Evolutionary conservation across 1,140 invertebrate genomes (phyloP).

Genomic region (Drosophila nigromelanica): DNA sequence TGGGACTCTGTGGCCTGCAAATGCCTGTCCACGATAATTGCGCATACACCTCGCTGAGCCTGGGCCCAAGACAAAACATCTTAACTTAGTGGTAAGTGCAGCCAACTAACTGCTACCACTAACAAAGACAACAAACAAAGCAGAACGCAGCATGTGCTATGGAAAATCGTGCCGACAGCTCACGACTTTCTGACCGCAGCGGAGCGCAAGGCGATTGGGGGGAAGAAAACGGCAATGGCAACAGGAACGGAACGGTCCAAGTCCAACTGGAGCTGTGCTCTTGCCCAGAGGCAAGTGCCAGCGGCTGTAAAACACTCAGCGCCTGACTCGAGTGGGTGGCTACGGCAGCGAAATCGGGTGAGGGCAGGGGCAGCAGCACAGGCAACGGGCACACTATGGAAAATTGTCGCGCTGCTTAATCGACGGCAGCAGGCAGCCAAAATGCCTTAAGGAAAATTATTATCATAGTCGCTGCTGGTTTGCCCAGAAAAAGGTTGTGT

Average conservation of each 20-base stretch:
- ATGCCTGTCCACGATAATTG: slow-evolving; percentile 54
- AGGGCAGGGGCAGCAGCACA: slow-evolving; percentile 17
- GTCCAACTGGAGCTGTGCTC: slow-evolving; percentile 21
- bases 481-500: slow-evolving; percentile 67
- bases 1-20: slow-evolving; percentile 30
- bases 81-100: slow-evolving; percentile 82
- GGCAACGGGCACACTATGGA: slow-evolving; percentile 55
- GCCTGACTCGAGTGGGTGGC: slow-evolving; percentile 53
- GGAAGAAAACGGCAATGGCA: neutral
- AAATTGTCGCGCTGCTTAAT: slow-evolving; percentile 80
- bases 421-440: slow-evolving; percentile 57
- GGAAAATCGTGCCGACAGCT: slow-evolving; percentile 77
- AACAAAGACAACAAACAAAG: slow-evolving; percentile 75
- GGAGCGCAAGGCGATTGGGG: neutral
- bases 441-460: slow-evolving; percentile 69
- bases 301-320: slow-evolving; percentile 79
- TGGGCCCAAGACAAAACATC: slow-evolving; percentile 73
- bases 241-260: slow-evolving; percentile 8
- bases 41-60: slow-evolving; percentile 54
- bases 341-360: neutral
- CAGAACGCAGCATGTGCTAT: slow-evolving; percentile 80
- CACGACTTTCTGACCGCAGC: slow-evolving; percentile 57
- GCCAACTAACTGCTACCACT: slow-evolving; percentile 80
- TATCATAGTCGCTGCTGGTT: slow-evolving; percentile 61
- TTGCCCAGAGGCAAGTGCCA: slow-evolving; percentile 68